These are phyloP conservation scores for Platygyra sinensis DNA, from an alignment of 64 coral and sea anemone genomes.

Conservation along the genomic window DNA sequence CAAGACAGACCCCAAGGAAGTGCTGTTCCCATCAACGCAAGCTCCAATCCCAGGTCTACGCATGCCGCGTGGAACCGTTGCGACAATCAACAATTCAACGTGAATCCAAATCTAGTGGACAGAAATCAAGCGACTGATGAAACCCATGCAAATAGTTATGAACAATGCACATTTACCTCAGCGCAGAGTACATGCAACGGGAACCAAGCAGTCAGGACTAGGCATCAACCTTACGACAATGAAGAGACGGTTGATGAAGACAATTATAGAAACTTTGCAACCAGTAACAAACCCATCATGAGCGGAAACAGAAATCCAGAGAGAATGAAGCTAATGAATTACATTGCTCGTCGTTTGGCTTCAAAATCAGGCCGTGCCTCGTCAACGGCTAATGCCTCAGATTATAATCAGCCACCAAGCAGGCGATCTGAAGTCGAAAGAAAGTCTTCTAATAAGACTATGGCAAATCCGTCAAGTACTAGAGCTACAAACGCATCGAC, in stretches of 20 bases:
- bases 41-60: neutral
- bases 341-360: neutral
- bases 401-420: neutral
- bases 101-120: neutral
- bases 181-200: neutral
- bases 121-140: neutral
- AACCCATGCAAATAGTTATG: neutral
- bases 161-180: neutral
- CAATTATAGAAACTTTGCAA: neutral
- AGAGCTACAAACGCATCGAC: neutral
- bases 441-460: neutral
- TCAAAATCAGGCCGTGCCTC: neutral
- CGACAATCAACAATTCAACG: neutral
- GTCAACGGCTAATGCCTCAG: neutral
- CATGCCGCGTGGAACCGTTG: neutral
- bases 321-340: neutral
- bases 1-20: neutral
- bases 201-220: neutral
- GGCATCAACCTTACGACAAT: neutral
- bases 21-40: neutral
- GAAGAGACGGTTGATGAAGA: neutral
- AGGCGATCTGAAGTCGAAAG: neutral
- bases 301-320: neutral
- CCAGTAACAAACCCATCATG: neutral
- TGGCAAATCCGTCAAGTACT: neutral